Percentiles rank a stretch among this genome's conserved stretches.
Evolutionary conservation across 2,888 invertebrate species (phyloP).

Genomic region (Iselma pallidipennis): DNA sequence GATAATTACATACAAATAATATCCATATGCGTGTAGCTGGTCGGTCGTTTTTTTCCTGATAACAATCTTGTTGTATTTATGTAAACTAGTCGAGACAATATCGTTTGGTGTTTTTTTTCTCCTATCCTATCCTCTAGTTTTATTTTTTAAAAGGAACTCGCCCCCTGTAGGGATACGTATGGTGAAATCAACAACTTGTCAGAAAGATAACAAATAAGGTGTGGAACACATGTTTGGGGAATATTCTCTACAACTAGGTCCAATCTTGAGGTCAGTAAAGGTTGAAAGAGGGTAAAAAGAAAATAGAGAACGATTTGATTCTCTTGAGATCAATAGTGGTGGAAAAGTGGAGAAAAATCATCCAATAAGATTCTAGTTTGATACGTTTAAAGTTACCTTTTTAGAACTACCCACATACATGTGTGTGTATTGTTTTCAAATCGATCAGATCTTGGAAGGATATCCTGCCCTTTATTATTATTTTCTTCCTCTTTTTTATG

Average conservation of each 20-base stretch:
- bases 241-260: slow-evolving; percentile 32
- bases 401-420: too few species aligned
- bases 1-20: neutral
- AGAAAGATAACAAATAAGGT: slow-evolving; percentile 10
- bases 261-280: slow-evolving; percentile 32
- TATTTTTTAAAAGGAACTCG: too few species aligned
- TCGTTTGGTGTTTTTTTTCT: too few species aligned
- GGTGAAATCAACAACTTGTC: neutral
- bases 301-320: neutral
- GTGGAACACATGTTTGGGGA: slow-evolving; percentile 18
- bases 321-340: neutral
- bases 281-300: slow-evolving; percentile 35
- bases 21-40: neutral
- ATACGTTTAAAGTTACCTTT: neutral
- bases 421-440: neutral
- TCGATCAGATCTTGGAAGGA: neutral
- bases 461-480: neutral
- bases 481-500: neutral
- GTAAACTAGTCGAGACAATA: neutral
- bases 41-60: neutral
- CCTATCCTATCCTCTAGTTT: too few species aligned
- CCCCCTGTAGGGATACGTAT: too few species aligned
- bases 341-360: neutral
- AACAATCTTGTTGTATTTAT: neutral
- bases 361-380: slow-evolving; percentile 11